phyloP scores from a whole-genome alignment of 2,797 vertebrate species.

The Pangasius djambal region DNA sequence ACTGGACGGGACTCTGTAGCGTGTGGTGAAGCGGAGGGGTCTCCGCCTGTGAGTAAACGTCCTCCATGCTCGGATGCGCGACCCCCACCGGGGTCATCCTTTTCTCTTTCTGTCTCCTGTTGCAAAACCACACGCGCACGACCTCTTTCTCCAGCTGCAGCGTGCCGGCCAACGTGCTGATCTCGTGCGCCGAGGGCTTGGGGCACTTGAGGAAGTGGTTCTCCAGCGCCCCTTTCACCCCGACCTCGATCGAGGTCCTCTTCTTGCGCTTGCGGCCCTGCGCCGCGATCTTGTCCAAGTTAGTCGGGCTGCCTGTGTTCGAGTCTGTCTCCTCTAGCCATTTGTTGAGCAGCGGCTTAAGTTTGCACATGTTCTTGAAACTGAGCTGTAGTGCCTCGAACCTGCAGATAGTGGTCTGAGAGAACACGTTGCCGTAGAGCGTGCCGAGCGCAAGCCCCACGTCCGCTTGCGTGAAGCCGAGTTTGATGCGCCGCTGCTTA shows the following conservation, averaged over 20 bases:
- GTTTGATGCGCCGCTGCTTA: constrained; percentile 95
- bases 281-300: constrained; percentile 98
- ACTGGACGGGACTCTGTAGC: constrained; percentile 93
- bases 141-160: constrained; percentile 99
- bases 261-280: constrained; percentile 99
- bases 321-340: constrained; percentile 99
- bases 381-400: constrained; percentile 96
- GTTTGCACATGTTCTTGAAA: constrained; percentile 99
- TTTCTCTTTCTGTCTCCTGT: constrained; percentile 99
- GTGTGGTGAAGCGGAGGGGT: constrained; percentile 91
- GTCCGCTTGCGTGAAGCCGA: constrained; percentile 96
- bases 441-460: constrained; percentile 94
- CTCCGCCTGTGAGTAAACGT: constrained; percentile 96
- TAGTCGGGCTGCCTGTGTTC: constrained; percentile 96
- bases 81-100: constrained; percentile 96
- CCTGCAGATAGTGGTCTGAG: constrained; percentile 95
- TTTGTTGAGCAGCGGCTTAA: constrained; percentile 96
- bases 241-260: constrained; percentile 98
- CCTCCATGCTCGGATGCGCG: constrained; percentile 96
- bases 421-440: constrained; percentile 95
- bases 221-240: constrained; percentile 97
- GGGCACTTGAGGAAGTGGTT: constrained; percentile 99
- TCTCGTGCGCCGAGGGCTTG: constrained; percentile 98
- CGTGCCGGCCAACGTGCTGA: constrained; percentile 93
- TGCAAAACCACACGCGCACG: constrained; percentile 99